Evolutionary conservation across 2,888 invertebrate genomes (phyloP).

Genomic region (Dryobota labecula): DNA sequence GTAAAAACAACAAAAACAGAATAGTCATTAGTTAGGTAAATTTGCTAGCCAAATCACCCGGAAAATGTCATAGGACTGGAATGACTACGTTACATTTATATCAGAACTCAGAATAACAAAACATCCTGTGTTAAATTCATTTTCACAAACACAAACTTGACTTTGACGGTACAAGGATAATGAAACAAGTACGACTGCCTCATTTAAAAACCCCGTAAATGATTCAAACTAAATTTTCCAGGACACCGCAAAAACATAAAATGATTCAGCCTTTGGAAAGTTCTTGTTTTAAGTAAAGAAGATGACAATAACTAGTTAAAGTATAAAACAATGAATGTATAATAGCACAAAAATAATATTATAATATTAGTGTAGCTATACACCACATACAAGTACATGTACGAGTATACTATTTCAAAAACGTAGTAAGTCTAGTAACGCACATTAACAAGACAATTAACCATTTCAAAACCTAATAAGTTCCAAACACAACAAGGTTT

Average conservation of each 20-base stretch:
- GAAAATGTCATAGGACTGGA: background rate
- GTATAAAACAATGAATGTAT: background rate
- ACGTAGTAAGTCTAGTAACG: too few species aligned
- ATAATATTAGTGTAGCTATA: background rate
- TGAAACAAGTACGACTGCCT: background rate
- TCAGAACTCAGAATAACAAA: background rate
- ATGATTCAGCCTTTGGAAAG: background rate
- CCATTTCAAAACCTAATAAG: background rate
- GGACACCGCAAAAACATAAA: background rate
- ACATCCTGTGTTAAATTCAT: background rate
- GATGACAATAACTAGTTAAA: background rate
- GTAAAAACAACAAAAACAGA: too few species aligned
- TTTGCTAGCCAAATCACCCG: background rate
- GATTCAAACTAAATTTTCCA: background rate
- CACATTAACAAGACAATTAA: background rate
- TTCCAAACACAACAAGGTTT: too few species aligned
- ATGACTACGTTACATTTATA: background rate
- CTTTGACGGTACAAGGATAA: constrained; percentile 11
- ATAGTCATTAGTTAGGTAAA: background rate
- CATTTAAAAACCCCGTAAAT: background rate
- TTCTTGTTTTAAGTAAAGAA: background rate
- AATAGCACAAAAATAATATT: background rate
- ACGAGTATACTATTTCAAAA: too few species aligned
- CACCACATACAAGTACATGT: too few species aligned
- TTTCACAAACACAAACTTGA: constrained; percentile 4